phyloP scores from a whole-genome alignment of 2,113 vertebrate genomes.

The Marmota monax region DNA sequence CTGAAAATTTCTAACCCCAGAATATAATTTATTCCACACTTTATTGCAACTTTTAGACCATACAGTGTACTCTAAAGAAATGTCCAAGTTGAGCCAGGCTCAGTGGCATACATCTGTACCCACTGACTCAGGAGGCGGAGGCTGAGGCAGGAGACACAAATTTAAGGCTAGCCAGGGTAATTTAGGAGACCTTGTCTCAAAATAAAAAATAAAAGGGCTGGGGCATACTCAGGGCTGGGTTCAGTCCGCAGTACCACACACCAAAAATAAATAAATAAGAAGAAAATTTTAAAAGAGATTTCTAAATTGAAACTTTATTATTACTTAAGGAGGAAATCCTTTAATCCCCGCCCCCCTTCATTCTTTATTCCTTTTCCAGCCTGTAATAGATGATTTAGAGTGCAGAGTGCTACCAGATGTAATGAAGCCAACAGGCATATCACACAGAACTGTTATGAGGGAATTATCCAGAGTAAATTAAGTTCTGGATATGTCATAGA shows the following conservation, averaged over 20 bases:
- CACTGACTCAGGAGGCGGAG: background rate
- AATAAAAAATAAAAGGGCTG: background rate
- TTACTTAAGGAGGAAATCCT: constrained; percentile 37
- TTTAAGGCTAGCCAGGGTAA: background rate
- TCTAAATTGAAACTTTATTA: constrained; percentile 56
- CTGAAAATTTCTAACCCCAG: constrained; percentile 33
- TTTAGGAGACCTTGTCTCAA: background rate
- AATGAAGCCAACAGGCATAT: background rate
- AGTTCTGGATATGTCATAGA: constrained; percentile 14
- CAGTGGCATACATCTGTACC: background rate
- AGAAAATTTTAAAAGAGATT: background rate
- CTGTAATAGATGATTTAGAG: background rate
- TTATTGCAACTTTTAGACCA: background rate
- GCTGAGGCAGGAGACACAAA: background rate
- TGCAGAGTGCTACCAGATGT: background rate
- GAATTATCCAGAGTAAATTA: constrained; percentile 2
- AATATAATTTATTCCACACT: constrained; percentile 24
- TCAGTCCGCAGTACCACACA: background rate
- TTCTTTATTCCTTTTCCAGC: background rate
- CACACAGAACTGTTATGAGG: background rate
- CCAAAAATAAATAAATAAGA: background rate
- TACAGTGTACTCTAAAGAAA: background rate
- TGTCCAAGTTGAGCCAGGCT: background rate
- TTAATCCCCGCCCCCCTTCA: background rate
- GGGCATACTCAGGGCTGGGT: background rate